Conservation (phyloP, 2,888 invertebrate genomes). For the Crematogaster levior region DNA sequence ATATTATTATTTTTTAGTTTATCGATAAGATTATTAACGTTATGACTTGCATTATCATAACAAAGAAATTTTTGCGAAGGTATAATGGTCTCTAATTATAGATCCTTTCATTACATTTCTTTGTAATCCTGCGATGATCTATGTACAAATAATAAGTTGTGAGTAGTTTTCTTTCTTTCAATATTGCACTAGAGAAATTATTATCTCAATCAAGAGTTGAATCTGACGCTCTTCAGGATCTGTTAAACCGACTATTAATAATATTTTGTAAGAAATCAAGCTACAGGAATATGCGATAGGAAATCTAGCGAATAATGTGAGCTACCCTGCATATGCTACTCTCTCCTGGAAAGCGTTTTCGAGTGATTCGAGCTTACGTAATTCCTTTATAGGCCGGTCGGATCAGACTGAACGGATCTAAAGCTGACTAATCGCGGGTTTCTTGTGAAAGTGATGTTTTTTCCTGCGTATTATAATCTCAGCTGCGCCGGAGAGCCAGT, state of each 20-base stretch:
- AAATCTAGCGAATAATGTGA: neutral
- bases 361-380: conserved; percentile 19
- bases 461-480: conserved; percentile 37
- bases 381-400: conserved; percentile 11
- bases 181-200: neutral
- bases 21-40: neutral
- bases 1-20: neutral
- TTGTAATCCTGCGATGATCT: neutral
- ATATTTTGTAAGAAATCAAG: neutral
- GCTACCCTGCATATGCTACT: conserved; percentile 18
- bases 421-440: conserved; percentile 60
- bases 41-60: conserved; percentile 24
- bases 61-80: conserved; percentile 10
- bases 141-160: conserved; percentile 2
- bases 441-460: conserved; percentile 63
- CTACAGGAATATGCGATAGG: neutral
- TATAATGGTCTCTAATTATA: neutral
- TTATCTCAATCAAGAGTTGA: neutral
- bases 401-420: conserved; percentile 29
- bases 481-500: conserved; percentile 30
- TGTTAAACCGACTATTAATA: neutral
- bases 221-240: neutral
- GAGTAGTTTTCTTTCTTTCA: neutral
- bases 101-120: no score
- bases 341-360: conserved; percentile 38